Evolutionary conservation across 2,888 invertebrate genomes (phyloP), one percentile per base, ranked within the genome.

Genomic region (Spisula subtruncata): DNA sequence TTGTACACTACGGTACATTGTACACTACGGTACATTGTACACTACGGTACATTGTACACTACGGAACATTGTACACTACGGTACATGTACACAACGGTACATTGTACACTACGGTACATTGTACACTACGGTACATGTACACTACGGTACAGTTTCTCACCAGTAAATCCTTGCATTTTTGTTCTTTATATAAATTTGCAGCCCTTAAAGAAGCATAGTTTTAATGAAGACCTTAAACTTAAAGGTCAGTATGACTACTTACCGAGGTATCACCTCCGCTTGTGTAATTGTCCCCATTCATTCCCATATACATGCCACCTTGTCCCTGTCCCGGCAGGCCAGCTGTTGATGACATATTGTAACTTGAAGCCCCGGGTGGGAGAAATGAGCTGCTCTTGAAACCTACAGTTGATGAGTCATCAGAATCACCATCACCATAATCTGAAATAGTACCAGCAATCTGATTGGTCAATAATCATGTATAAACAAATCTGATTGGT

Each of bases 241-340:
- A 41, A 8, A 41, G 41, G 41, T 8, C 41, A 41, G 6, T 16
- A 16, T 16, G 16, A 6, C 48, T 85, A 90, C 96, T 93, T 95
- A 96, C 96, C 91, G 95, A 95, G 89, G 95, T 94, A 85, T 95
- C 95, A 96, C 98, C 98, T 96, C 98, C 98, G 54, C 94, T 93
- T 79, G 93, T 92, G 85, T 94, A 94, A 87, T 93, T 94, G 86
- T 94, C 94, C 92, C 98, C 98, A 97, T 98, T 98, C 96, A 99
- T 98, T 92, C 98, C 98, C 96, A 96, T 96, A 89, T 96, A 96
- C 94, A 95, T 94, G 66, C 95, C 95, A n/a, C 93, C 93, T 46
- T 84, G 85, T 79, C 94, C 94, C 85, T 95, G 94, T 18, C 93
- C 93, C 41, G 93, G 93, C 85, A 94, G 89, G 8, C 94, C 94